These are phyloP conservation scores for Emydura subglobosa DNA, from an alignment of 2,113 vertebrate genomes.

Conservation along the genomic window DNA sequence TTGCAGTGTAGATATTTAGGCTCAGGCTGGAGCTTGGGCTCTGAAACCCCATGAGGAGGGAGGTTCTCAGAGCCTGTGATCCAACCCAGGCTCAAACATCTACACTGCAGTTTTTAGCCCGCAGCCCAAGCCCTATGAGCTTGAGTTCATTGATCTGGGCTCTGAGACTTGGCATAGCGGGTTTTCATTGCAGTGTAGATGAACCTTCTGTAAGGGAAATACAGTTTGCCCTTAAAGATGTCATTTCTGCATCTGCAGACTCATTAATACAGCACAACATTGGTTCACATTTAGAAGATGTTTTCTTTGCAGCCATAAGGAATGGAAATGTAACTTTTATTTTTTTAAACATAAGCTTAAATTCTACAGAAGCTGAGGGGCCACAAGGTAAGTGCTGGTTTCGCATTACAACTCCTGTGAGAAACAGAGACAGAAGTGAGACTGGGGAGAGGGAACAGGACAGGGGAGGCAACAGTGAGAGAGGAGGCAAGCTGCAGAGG, in stretches of 20 bases:
- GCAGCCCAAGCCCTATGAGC: fast-evolving
- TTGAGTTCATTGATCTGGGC: not conserved
- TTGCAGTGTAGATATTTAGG: not conserved
- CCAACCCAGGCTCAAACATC: not conserved
- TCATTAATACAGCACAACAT: not conserved
- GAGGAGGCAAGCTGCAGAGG: not conserved
- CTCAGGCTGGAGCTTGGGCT: not conserved
- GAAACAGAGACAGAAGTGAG: not conserved
- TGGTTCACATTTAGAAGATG: fast-evolving
- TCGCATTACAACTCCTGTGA: not conserved
- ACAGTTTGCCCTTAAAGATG: not conserved
- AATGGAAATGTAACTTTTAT: not conserved
- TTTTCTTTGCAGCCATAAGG: not conserved
- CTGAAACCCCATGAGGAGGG: not conserved
- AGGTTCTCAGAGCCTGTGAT: not conserved
- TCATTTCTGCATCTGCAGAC: not conserved
- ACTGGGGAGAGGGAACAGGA: not conserved
- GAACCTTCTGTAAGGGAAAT: not conserved
- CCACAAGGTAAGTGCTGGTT: not conserved
- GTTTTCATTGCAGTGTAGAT: not conserved
- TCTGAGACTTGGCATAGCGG: not conserved
- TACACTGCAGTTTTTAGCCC: not conserved
- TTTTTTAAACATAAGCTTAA: not conserved
- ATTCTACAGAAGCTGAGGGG: not conserved
- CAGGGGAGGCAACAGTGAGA: not conserved